Percentiles rank a stretch among this genome's conserved stretches.
These are phyloP conservation scores for Apotomis capreana DNA, from an alignment of 2,888 invertebrate genomes.

Conservation along the genomic window DNA sequence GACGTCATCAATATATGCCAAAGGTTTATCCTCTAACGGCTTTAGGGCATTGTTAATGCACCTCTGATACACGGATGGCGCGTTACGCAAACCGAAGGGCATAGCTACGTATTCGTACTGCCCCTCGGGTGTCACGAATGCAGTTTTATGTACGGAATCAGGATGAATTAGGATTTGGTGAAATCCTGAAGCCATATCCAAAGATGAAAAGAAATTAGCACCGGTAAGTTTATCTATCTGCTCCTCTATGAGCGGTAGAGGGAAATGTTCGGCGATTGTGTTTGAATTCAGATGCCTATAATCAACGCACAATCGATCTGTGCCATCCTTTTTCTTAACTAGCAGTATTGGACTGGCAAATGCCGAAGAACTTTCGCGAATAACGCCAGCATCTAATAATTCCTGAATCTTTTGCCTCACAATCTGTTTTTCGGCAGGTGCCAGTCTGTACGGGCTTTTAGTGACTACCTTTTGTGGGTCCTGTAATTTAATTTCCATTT, in stretches of 20 bases:
- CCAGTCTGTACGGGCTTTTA: conserved; percentile 44
- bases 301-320: conserved; percentile 47
- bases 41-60: no score
- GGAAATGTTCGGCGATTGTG: conserved; percentile 45
- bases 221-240: conserved; percentile 34
- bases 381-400: conserved; percentile 41
- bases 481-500: conserved; percentile 9
- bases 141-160: conserved; percentile 39
- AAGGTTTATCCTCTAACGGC: no score
- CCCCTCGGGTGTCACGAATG: no score
- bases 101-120: no score
- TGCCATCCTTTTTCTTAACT: conserved; percentile 39
- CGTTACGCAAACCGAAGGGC: no score
- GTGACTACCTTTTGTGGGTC: conserved; percentile 40
- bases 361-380: conserved; percentile 42
- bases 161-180: conserved; percentile 48
- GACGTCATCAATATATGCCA: no score
- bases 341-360: conserved; percentile 51
- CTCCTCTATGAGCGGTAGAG: conserved; percentile 37
- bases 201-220: conserved; percentile 43
- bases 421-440: conserved; percentile 45
- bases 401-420: conserved; percentile 46
- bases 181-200: conserved; percentile 50
- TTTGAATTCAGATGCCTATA: conserved; percentile 49
- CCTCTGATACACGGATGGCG: no score